Evolutionary conservation across 1,140 invertebrate species (phyloP), one percentile per base, ranked within the genome.

Genomic region (Formica exsecta): DNA sequence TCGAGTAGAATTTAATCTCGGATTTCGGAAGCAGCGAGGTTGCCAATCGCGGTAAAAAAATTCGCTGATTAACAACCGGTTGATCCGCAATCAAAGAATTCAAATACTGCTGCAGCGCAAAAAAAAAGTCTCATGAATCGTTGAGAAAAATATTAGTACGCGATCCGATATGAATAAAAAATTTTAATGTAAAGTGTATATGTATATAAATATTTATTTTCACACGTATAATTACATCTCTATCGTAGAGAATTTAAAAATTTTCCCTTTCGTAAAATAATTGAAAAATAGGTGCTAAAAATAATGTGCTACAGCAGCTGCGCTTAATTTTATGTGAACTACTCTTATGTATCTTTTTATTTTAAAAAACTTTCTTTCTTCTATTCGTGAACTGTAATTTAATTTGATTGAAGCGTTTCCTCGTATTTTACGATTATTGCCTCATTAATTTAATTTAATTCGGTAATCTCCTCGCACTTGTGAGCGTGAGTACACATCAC

Each of bases 1-100:
- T 85, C 73, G 25, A 85, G n/a, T 59, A 54, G n/a, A 74, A 73
- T 83, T 83, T 83, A 83, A 83, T 74, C 54, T 73, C 79, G 79
- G 68, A 74, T 62, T 83, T 83, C 38, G 25, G 13, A 25, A n/a
- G 8, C n/a, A 44, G 29, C 41, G 22, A n/a, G 36, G 32, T 57
- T 81, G 51, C 66, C 38, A 8, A 0, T 83, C 68, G 38, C 2
- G 38, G 22, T 1, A 29, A n/a, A 48, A 81, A 83, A 83, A 62
- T 48, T 74, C 68, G 13, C 54, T 8, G 54, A 57, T 61, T 73
- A 83, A 74, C 54, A 61, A 83, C 38, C 36, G 11, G 38, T 29
- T 61, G 79, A 73, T 61, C 66, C 38, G 54, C 13, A 3, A 48
- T 1, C 54, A 38, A 29, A 48, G 1, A 11, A 61, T 16, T 5